Evolutionary conservation across 1,140 invertebrate genomes (phyloP).

Genomic region (Diorhabda elongata): DNA sequence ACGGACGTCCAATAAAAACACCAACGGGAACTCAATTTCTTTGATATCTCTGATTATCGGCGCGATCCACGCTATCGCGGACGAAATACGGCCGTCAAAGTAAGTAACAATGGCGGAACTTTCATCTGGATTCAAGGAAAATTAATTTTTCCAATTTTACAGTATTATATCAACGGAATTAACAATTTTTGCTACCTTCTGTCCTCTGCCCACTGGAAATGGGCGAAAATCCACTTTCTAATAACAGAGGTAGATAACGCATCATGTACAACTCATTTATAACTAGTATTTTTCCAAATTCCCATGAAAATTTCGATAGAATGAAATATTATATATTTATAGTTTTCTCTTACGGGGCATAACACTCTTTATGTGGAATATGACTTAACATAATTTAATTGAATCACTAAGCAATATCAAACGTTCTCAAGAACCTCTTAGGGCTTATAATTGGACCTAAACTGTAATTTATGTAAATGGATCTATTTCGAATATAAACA

Average conservation of each 20-base stretch:
- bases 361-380: background rate
- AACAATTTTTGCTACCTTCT: too few species aligned
- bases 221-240: too few species aligned
- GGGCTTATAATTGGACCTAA: background rate
- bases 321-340: background rate
- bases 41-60: conserved; percentile 12
- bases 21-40: conserved; percentile 15
- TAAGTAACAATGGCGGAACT: too few species aligned
- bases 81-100: too few species aligned
- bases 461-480: background rate
- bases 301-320: too few species aligned
- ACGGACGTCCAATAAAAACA: conserved; percentile 10
- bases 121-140: too few species aligned
- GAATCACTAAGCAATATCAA: background rate
- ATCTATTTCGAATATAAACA: background rate
- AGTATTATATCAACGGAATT: too few species aligned
- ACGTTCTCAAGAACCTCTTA: background rate
- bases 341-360: background rate
- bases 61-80: background rate
- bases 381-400: background rate
- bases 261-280: too few species aligned
- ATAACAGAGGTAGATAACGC: too few species aligned
- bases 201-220: too few species aligned
- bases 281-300: too few species aligned
- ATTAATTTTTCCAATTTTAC: too few species aligned